A percentile compares a stretch with the other conserved stretches of the same genome.
Conservation (phyloP, 37 sponge, comb jelly and placozoan species). For the Geodia barretti region DNA sequence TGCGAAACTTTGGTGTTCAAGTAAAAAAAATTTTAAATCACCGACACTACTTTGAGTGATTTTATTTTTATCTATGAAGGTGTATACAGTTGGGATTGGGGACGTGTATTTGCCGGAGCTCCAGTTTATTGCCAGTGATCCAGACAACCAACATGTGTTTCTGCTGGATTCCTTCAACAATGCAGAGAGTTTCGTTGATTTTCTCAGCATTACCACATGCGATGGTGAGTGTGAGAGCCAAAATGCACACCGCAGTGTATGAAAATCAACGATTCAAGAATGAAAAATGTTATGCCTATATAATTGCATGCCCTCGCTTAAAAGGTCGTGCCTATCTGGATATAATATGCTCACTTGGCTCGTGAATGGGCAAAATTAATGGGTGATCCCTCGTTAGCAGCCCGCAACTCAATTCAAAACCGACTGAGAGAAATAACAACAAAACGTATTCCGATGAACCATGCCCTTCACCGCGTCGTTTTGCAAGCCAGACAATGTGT, state of each 20-base stretch:
- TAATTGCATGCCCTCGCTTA: too few relatives aligned
- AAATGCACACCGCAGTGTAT: neutral
- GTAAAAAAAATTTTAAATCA: constrained; percentile 17
- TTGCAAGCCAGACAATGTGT: too few relatives aligned
- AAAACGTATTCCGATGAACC: too few relatives aligned
- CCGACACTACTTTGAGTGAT: neutral
- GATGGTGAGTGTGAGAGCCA: constrained; percentile 61
- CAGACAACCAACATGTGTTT: constrained; percentile 71
- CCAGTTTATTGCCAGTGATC: constrained; percentile 77
- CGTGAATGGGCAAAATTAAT: too few relatives aligned
- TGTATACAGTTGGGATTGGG: constrained; percentile 80
- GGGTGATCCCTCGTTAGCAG: too few relatives aligned
- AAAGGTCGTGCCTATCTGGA: too few relatives aligned
- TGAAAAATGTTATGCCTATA: too few relatives aligned
- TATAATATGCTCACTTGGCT: too few relatives aligned
- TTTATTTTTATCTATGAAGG: constrained; percentile 3
- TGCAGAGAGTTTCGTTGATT: constrained; percentile 72
- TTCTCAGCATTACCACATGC: constrained; percentile 80
- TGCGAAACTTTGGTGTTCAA: constrained; percentile 63
- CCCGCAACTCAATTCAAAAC: too few relatives aligned
- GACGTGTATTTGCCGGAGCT: constrained; percentile 74
- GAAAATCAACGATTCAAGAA: too few relatives aligned
- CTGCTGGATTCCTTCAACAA: constrained; percentile 69
- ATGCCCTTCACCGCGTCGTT: too few relatives aligned
- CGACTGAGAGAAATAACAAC: too few relatives aligned